Evolutionary conservation across 2,113 vertebrate species (phyloP), one percentile per base, ranked within the genome.

Genomic region (Butorides virescens): DNA sequence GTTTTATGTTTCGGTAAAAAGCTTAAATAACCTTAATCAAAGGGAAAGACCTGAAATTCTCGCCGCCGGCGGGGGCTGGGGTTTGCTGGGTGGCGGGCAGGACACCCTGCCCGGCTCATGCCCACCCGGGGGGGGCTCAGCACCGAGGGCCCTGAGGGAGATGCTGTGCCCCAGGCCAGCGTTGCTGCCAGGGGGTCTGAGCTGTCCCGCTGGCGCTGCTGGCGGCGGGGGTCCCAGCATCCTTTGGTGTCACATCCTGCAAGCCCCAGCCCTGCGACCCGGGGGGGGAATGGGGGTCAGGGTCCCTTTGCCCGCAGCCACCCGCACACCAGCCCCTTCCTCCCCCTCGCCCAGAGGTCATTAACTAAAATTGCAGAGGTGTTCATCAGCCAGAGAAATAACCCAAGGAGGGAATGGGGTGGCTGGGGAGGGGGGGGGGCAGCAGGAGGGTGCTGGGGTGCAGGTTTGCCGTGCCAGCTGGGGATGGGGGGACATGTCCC

Each of bases 11-110:
- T 96, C 19, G 6, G 91, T 94, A 83, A 94, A 96, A 96, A 93
- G 96, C 95, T 97, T 96, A 90, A 94, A 95, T 96, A 93, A 95
- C 92, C 75, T 95, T 94, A 96, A 96, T 96, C 95, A 90, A 94
- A 95, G 86, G 0, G 0, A 94, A 92, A 95, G 82, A 58, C 58
- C 86, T 73, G 91, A 70, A 76, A 32, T 52, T n/a, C 10, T 50
- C n/a, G n/a, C n/a, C 7, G 0, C 85, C 3, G 20, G 44, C 5
- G 1, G 52, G 52, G 62, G 44, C 52, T 72, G 70, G 2, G 44
- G 65, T 22, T 15, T 14, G 10, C 4, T 10, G 39, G 47, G 9
- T 58, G 91, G 14, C 1, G 21, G 59, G 56, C 47, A 78, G 71
- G 49, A 59, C 26, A 29, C 36, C 37, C 61, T 63, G 34, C 15